Evolutionary conservation across 2,113 vertebrate genomes (phyloP).

Genomic region (Pelusios castaneus): DNA sequence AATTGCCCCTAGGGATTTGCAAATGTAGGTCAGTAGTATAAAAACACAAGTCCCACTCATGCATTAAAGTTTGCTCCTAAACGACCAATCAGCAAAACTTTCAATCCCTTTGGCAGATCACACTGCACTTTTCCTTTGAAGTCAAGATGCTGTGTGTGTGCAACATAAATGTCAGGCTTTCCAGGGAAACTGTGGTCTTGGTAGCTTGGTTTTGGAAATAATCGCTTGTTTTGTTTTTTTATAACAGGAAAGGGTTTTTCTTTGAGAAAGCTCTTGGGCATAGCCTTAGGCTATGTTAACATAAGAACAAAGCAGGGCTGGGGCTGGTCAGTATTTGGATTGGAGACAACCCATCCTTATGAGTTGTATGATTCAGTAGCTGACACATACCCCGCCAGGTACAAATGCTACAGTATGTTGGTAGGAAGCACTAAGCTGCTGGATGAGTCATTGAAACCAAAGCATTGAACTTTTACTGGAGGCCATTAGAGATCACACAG

Average conservation of each 20-base stretch:
- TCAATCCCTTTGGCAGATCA: background rate
- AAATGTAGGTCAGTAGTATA: conserved; percentile 59
- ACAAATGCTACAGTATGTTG: conserved; percentile 26
- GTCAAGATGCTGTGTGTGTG: background rate
- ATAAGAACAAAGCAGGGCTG: conserved; percentile 22
- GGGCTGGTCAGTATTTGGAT: background rate
- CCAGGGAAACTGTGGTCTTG: accelerated
- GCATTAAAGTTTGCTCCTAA: background rate
- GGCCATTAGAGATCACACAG: background rate
- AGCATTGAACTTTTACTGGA: conserved; percentile 16
- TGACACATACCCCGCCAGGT: conserved; percentile 56
- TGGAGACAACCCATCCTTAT: accelerated
- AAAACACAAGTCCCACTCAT: conserved; percentile 23
- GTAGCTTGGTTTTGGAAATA: background rate
- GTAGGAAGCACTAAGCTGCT: background rate
- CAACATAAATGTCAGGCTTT: background rate
- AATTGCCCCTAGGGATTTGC: conserved; percentile 23
- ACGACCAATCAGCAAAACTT: background rate
- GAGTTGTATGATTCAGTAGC: conserved; percentile 40
- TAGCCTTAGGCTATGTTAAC: conserved; percentile 24
- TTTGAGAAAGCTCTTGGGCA: conserved; percentile 36
- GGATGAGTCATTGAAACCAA: conserved; percentile 36
- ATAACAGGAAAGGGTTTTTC: conserved; percentile 8
- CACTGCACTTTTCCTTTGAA: background rate
- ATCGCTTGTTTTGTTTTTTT: background rate